Evolutionary conservation across 2,888 invertebrate genomes (phyloP), one percentile per base, ranked within the genome.

Genomic region (Apeira syringaria): DNA sequence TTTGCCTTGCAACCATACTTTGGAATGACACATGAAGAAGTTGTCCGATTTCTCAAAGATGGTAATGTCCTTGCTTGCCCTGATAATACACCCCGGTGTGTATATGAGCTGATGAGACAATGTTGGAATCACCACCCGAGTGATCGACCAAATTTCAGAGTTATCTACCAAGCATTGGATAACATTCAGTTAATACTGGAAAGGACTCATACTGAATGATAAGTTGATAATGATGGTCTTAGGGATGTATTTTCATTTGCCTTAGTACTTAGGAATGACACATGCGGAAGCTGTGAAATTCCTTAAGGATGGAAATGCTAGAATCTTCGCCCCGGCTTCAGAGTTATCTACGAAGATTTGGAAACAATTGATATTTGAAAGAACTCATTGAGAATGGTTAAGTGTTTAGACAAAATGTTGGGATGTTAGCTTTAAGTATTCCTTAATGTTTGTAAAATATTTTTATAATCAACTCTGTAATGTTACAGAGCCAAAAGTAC

Each of bases 21-120:
- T 78, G 98, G 98, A 3, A 96, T 98, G 95, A 98, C 98, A 6
- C 98, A 99, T 73, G 98, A 98, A 78, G 98, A 99, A 89, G 98
- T 99, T 18, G 97, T 98, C 7, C 95, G 96, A 70, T 98, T 95
- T 85, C 93, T 98, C 39, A 98, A 98, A 80, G 98, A 97, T 59
- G 98, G 98, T 6, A 96, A 97, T 79, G 94, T 97, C 28, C 92
- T 99, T 33, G 94, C 94, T 31, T 95, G 96, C 71, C 98, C 98
- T 1, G 98, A 98, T 55, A 96, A 96, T 70, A 97, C 97, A 27
- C 97, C 97, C 0, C 87, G 94, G 17, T 92, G 94, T 53, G 92
- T 97, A 18, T 98, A 98, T 81, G 96, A 97, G 48, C 86, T 99
- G 28, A 98, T 99, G 98, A 94, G 95, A 70, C 93, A 94, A 59